Evolutionary conservation across 92 coral and sea anemone species (phyloP).

Genomic region (Palythoa caribaeorum): DNA sequence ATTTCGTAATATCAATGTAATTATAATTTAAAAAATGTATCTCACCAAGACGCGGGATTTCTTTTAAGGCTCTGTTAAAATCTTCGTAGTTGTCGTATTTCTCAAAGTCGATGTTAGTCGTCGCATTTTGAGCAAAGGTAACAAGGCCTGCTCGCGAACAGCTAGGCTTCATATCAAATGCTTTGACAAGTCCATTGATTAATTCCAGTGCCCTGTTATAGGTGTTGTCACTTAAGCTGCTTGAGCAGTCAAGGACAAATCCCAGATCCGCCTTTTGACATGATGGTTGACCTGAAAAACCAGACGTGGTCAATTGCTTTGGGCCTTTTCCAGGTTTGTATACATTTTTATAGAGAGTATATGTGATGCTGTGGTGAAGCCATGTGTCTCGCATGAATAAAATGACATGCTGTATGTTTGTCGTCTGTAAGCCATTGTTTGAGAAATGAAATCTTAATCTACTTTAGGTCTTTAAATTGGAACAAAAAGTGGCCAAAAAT

Average conservation of each 20-base stretch:
- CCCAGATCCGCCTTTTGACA: constrained; percentile 32
- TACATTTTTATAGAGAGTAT: too few relatives aligned
- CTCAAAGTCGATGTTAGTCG: constrained; percentile 28
- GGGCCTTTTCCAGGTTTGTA: background rate
- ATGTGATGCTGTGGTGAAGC: too few relatives aligned
- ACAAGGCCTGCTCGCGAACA: constrained; percentile 36
- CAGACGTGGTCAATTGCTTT: background rate
- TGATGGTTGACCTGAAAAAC: constrained; percentile 1
- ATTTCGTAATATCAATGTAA: too few relatives aligned
- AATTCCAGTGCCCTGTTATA: constrained; percentile 20
- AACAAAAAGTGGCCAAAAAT: too few relatives aligned
- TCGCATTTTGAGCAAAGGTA: constrained; percentile 23
- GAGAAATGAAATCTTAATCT: too few relatives aligned
- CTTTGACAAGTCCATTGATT: constrained; percentile 6
- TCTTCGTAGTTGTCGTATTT: constrained; percentile 30
- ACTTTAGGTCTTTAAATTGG: too few relatives aligned
- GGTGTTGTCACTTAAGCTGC: background rate
- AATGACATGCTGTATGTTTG: too few relatives aligned
- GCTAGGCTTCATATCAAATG: constrained; percentile 24
- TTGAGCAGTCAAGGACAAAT: constrained; percentile 28
- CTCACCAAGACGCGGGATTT: background rate
- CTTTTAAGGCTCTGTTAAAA: constrained; percentile 14
- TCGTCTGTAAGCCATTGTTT: too few relatives aligned
- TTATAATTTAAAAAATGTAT: background rate
- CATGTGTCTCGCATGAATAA: too few relatives aligned